Evolutionary conservation across 1,140 invertebrate species (phyloP), one percentile per base, ranked within the genome.

Genomic region (Acyrthosiphon pisum): DNA sequence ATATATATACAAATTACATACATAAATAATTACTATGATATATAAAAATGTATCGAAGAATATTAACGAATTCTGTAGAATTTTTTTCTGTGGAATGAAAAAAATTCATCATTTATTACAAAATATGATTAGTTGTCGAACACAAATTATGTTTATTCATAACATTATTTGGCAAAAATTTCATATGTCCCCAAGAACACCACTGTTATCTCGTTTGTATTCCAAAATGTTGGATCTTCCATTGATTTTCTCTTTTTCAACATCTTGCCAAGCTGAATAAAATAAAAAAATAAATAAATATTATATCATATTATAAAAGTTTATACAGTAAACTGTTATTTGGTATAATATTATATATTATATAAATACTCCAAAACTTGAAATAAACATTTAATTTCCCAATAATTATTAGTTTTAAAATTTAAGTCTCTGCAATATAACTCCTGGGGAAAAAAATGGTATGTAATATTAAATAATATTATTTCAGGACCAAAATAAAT

Each of bases 1-100:
- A 86, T 37, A 53, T 53, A 53, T 53, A 90, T 81, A 91, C 46
- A 93, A 93, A 86, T 93, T 93, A 93, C 91, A 84, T 93, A 93
- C 81, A 93, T 93, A 84, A 84, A 93, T 93, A 93, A 92, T 93
- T 86, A 86, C 91, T 93, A 86, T 91, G 60, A 81, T 92, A 93
- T 91, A 91, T 93, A 93, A 93, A 93, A 93, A 93, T 86, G n/a
- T 93, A 50, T 93, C 48, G 23, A 84, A 84, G 91, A 86, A 84
- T 86, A 86, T 56, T 93, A 93, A 93, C 91, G 81, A 84, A 84
- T 86, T 93, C 81, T 41, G 68, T 93, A 56, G 81, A 93, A 81
- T 86, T 93, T 93, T 93, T 93, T 86, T 86, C 91, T 83, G 14
- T 83, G 91, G 81, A 93, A 93, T 93, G 48, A 93, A 92, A 93